Base-by-base conservation (phyloP, 2,113 vertebrate genomes). In the Lynx canadensis region DNA sequence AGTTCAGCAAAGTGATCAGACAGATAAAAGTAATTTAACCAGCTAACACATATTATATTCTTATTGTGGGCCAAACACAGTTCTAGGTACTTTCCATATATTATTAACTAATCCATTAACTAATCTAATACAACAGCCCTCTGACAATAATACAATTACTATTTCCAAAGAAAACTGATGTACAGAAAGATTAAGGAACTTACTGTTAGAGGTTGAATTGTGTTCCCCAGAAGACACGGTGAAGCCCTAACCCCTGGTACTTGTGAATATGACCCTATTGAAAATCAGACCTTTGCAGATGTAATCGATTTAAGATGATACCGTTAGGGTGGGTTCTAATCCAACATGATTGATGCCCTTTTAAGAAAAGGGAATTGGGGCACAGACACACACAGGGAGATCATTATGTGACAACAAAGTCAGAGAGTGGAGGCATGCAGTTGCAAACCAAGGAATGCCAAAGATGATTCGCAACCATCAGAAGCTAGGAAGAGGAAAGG, bases 51-150 rank as follows among this genome's bases (percentile, higher is more conserved):
- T 68, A 81, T 0, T 50, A 29, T 89, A 89, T 82, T 88, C 63
- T 89, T 19, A 82, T 23, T 82, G 16, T 69, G 68, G 18, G 5
- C 76, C 52, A 95, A 15, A 48, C 4, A 78, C 60, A 89, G 25
- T 71, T 89, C 63, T 33, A 84, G 25, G 19, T 55, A 60, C 16
- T 90, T 92, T 87, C 45, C 8, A 12, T 45, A 50, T 76, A 55
- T 95, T 95, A 82, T 85, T 65, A 55, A 78, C 11, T 89, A 88
- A 41, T 27, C 60, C 41, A 80, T 88, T 87, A 90, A 84, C 11
- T 92, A 63, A 85, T 69, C 45, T 96, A 89, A 81, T 69, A 74
- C 33, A 76, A 60, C 38, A 48, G 36, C 52, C 1, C 33, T 4
- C 31, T 74, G 76, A 82, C n/a, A 87, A 82, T 76, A 10, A 52